These are phyloP conservation scores for Bubo bubo DNA, from an alignment of 2,113 vertebrate genomes.

Conservation along the genomic window DNA sequence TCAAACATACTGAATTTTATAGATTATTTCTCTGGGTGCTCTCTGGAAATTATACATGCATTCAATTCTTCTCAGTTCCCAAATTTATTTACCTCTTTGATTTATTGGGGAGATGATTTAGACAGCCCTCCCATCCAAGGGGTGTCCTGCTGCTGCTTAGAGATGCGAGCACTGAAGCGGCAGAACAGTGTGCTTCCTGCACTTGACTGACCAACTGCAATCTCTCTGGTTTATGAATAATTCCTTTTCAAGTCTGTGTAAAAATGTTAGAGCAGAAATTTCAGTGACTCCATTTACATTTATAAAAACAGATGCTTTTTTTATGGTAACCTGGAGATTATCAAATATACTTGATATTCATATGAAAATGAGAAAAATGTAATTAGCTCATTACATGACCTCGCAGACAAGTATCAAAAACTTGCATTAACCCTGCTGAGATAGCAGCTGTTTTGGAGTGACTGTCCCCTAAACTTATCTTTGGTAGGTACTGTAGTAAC, in stretches of 20 bases:
- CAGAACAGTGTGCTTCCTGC: neutral
- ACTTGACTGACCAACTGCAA: neutral
- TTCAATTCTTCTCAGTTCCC: neutral
- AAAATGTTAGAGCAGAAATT: neutral
- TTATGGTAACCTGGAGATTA: neutral
- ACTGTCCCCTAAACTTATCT: neutral
- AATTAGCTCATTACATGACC: neutral
- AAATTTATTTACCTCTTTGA: neutral
- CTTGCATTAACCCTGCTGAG: neutral
- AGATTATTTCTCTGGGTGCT: neutral
- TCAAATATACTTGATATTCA: neutral
- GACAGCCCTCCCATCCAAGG: neutral
- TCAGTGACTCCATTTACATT: neutral
- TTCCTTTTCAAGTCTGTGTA: neutral
- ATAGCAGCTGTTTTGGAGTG: neutral
- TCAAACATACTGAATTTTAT: neutral
- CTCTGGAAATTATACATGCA: neutral
- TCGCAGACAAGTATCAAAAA: neutral
- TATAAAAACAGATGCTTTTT: neutral
- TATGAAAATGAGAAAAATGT: neutral
- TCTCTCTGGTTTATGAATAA: neutral
- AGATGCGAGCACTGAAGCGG: neutral
- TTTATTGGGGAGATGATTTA: neutral
- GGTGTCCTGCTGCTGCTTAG: neutral
- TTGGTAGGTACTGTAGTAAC: neutral